These are phyloP conservation scores for Myotis lucifugus DNA, from an alignment of 2,113 vertebrate species.

Conservation along the genomic window DNA sequence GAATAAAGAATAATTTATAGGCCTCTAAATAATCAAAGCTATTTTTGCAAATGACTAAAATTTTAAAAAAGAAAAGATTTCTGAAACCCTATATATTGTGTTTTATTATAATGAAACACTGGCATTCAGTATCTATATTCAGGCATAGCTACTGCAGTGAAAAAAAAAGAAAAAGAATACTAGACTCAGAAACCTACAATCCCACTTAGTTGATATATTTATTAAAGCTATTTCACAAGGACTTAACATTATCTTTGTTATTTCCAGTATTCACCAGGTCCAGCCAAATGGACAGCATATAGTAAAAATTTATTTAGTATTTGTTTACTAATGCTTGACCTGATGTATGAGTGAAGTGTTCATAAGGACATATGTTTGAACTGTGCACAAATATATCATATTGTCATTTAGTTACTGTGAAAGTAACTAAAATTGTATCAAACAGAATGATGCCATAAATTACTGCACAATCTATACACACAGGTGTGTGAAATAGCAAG, in stretches of 20 bases:
- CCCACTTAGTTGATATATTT: not conserved
- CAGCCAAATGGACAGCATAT: not conserved
- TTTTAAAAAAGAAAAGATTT: conserved; percentile 20
- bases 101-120: conserved; percentile 26
- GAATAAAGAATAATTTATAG: conserved; percentile 67
- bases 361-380: not conserved
- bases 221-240: not conserved
- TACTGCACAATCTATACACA: not conserved
- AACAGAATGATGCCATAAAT: not conserved
- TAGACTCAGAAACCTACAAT: not conserved
- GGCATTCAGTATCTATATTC: not conserved
- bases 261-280: not conserved
- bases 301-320: not conserved
- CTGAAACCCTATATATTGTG: not conserved
- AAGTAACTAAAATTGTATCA: conserved; percentile 18
- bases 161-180: not conserved
- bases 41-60: conserved; percentile 60
- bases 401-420: not conserved
- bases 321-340: not conserved
- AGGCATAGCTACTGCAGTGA: not conserved
- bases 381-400: not conserved
- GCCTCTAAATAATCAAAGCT: conserved; percentile 58
- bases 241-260: not conserved
- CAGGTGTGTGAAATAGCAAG: not conserved
- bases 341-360: not conserved